Evolutionary conservation across 1,140 invertebrate species (phyloP).

Genomic region (Ceratoteleas bidentatus): DNA sequence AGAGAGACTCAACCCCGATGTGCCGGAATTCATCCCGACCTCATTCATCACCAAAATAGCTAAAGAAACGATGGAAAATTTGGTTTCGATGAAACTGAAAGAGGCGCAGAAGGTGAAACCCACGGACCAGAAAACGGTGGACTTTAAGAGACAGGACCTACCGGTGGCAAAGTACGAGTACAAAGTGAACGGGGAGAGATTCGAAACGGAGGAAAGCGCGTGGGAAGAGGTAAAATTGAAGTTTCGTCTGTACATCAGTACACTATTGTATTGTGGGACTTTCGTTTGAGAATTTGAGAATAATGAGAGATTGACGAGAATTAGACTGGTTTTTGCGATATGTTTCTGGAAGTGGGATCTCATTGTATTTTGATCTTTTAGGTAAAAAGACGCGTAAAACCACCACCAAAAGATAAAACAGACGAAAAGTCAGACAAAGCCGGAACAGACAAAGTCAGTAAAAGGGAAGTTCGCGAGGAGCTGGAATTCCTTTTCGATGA

Average conservation of each 20-base stretch:
- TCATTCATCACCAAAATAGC: slow-evolving; percentile 19
- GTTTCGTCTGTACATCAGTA: too few relatives aligned
- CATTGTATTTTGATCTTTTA: slow-evolving; percentile 45
- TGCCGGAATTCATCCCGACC: slow-evolving; percentile 90
- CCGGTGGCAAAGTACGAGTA: neutral
- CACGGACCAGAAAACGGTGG: too few relatives aligned
- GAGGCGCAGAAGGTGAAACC: neutral
- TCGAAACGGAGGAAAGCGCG: slow-evolving; percentile 69
- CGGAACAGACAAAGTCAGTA: slow-evolving; percentile 75
- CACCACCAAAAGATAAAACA: slow-evolving; percentile 76
- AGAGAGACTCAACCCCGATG: slow-evolving; percentile 90
- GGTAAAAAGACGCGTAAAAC: slow-evolving; percentile 82
- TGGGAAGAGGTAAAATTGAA: slow-evolving; percentile 81
- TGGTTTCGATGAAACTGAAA: neutral
- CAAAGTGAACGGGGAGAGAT: slow-evolving; percentile 49
- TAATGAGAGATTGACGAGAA: too few relatives aligned
- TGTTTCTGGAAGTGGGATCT: neutral
- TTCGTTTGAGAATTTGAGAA: too few relatives aligned
- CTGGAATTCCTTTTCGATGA: slow-evolving; percentile 98
- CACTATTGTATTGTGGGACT: too few relatives aligned
- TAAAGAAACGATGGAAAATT: slow-evolving; percentile 15
- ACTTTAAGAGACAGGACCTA: too few relatives aligned
- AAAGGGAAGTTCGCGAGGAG: slow-evolving; percentile 88
- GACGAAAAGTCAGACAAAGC: slow-evolving; percentile 76
- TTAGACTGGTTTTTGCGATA: too few relatives aligned